A percentile compares a stretch with the other conserved stretches of the same genome.
Evolutionary conservation across 2,113 vertebrate species (phyloP).

Genomic region (Thunnus thynnus): DNA sequence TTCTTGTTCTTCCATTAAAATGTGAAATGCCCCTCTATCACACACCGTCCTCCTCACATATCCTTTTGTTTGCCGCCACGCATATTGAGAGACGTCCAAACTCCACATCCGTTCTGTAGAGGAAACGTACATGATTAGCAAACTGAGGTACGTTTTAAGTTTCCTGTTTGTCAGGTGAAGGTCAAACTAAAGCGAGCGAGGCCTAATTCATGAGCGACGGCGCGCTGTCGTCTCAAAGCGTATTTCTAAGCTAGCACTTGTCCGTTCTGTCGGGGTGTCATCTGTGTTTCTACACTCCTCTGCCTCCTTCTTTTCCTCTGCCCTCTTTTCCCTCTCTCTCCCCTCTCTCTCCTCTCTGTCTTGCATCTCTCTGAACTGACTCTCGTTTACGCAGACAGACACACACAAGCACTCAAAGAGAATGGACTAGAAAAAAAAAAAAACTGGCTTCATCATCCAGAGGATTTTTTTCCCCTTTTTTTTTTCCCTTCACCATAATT

Average conservation of each 20-base stretch:
- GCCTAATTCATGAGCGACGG: slow-evolving; percentile 20
- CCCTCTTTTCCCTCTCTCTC: slow-evolving; percentile 27
- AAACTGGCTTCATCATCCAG: slow-evolving; percentile 58
- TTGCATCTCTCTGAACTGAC: slow-evolving; percentile 57
- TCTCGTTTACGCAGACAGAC: slow-evolving; percentile 69
- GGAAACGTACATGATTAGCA: not conserved
- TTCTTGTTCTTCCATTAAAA: slow-evolving; percentile 63
- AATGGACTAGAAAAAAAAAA: slow-evolving; percentile 70
- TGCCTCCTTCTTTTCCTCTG: slow-evolving; percentile 35
- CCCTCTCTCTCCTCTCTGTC: slow-evolving; percentile 26
- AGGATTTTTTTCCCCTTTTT: slow-evolving; percentile 55
- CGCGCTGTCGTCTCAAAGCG: slow-evolving; percentile 7
- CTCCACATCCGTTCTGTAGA: not conserved
- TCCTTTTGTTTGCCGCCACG: slow-evolving; percentile 30
- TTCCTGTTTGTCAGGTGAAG: slow-evolving; percentile 50
- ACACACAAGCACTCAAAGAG: slow-evolving; percentile 77
- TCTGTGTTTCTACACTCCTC: slow-evolving; percentile 68
- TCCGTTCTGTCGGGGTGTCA: slow-evolving; percentile 67
- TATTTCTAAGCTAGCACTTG: slow-evolving; percentile 33
- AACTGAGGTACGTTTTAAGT: slow-evolving; percentile 23
- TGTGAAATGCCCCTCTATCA: slow-evolving; percentile 26
- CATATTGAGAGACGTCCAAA: slow-evolving; percentile 14
- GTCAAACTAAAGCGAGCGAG: slow-evolving; percentile 42
- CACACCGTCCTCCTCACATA: slow-evolving; percentile 31
- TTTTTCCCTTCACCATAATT: slow-evolving; percentile 42